phyloP scores from a whole-genome alignment of 2,888 invertebrate species.

The Drosophila neonasuta region DNA sequence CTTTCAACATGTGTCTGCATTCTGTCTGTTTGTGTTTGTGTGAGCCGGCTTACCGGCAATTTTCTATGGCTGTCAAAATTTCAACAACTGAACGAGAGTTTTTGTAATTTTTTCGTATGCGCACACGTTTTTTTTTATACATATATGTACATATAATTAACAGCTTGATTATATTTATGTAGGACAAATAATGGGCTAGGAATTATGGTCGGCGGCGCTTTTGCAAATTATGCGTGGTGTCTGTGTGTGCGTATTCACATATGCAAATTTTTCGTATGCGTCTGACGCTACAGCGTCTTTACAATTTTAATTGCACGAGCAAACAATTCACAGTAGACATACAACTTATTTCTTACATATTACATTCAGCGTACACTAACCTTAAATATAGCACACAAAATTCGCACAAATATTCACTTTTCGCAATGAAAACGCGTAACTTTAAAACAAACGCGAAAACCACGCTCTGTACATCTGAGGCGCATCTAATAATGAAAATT shows the following conservation, averaged over 20 bases:
- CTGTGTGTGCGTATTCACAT: conserved; percentile 8
- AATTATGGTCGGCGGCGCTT: conserved; percentile 9
- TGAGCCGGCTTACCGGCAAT: conserved; percentile 39
- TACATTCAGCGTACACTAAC: conserved; percentile 21
- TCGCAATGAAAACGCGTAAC: conserved; percentile 3
- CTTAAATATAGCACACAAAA: conserved; percentile 24
- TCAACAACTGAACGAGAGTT: background rate
- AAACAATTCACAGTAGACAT: background rate
- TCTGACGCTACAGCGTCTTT: conserved; percentile 39
- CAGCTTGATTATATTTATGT: background rate
- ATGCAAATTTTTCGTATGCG: conserved; percentile 21
- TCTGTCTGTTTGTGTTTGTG: conserved; percentile 2
- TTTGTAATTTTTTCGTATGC: background rate
- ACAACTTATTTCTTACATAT: background rate
- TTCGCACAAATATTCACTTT: conserved; percentile 7
- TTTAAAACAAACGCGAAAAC: conserved; percentile 12
- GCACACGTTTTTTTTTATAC: background rate
- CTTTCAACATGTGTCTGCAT: conserved; percentile 1
- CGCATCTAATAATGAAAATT: conserved; percentile 5
- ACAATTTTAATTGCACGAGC: conserved; percentile 2
- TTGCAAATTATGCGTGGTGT: conserved; percentile 43
- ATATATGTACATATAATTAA: background rate
- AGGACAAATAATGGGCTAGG: background rate
- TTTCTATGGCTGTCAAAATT: background rate
- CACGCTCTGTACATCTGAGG: conserved; percentile 20